A percentile compares a stretch with the other conserved stretches of the same genome.
phyloP scores from a whole-genome alignment of 2,888 invertebrate genomes.

The Bursaphelenchus okinawaensis region DNA sequence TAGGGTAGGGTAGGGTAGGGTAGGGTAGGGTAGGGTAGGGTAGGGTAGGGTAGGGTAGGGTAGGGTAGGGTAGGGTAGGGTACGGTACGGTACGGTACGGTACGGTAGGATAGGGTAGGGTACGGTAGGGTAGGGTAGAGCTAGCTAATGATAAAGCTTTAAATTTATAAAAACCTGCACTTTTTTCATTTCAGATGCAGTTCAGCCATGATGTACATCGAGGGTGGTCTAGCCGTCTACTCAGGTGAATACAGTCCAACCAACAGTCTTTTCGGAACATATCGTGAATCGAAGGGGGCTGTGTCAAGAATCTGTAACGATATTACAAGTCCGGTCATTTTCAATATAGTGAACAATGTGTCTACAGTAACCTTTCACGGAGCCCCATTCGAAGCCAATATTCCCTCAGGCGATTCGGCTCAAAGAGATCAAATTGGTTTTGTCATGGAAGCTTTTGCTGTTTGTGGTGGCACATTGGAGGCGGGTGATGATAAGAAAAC shows the following conservation, averaged over 20 bases:
- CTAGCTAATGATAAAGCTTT: too few relatives aligned
- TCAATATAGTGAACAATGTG: conserved; percentile 13
- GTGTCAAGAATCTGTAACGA: conserved; percentile 17
- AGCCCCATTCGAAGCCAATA: conserved; percentile 31
- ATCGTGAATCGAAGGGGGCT: not conserved
- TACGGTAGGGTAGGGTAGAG: too few relatives aligned
- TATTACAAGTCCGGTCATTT: conserved; percentile 8
- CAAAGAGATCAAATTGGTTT: conserved; percentile 35
- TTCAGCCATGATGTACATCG: conserved; percentile 21
- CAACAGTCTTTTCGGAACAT: not conserved
- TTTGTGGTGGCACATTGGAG: conserved; percentile 44
- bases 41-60: too few relatives aligned
- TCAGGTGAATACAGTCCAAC: conserved; percentile 10
- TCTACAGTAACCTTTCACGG: conserved; percentile 42
- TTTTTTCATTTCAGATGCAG: conserved; percentile 18
- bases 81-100: too few relatives aligned
- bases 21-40: too few relatives aligned
- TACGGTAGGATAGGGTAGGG: too few relatives aligned
- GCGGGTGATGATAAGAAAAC: conserved; percentile 27
- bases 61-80: too few relatives aligned
- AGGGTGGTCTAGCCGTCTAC: conserved; percentile 26
- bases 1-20: too few relatives aligned
- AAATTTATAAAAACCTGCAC: too few relatives aligned
- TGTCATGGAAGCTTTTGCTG: conserved; percentile 29
- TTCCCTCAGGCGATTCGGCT: conserved; percentile 17